These are phyloP conservation scores for Scaeva pyrastri DNA, from an alignment of 2,888 invertebrate genomes.

Conservation along the genomic window DNA sequence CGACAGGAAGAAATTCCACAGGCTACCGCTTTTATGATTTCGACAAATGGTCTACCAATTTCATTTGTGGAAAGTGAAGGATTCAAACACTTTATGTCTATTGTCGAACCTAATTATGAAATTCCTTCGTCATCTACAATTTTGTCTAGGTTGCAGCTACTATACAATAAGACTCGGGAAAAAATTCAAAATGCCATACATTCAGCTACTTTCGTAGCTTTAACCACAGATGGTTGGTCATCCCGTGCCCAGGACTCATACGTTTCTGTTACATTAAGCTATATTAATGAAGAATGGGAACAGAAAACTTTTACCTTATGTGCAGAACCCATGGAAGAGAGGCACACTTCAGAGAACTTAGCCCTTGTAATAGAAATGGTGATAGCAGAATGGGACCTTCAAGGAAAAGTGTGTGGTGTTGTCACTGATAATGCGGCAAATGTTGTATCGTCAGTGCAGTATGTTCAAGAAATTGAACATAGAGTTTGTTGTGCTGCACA, in stretches of 20 bases:
- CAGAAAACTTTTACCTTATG: not conserved
- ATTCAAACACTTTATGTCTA: slow-evolving; percentile 26
- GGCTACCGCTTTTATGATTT: not conserved
- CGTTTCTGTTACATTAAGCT: not conserved
- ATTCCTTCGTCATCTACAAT: not conserved
- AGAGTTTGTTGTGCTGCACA: slow-evolving; percentile 2
- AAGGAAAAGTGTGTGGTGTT: slow-evolving; percentile 27
- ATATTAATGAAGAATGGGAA: no score
- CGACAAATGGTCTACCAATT: slow-evolving; percentile 13
- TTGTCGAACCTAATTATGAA: slow-evolving; percentile 19
- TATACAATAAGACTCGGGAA: not conserved
- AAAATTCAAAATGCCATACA: slow-evolving; percentile 14
- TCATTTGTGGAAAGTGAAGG: slow-evolving; percentile 28
- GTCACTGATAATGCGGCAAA: slow-evolving; percentile 22
- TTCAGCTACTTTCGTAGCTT: not conserved
- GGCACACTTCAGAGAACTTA: slow-evolving; percentile 18
- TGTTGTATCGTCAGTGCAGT: slow-evolving; percentile 12
- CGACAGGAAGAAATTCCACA: slow-evolving; percentile 25
- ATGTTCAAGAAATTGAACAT: slow-evolving; percentile 22
- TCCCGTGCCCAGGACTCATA: slow-evolving; percentile 19
- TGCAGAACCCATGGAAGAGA: slow-evolving; percentile 24
- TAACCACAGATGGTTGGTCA: slow-evolving; percentile 24
- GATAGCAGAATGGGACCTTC: slow-evolving; percentile 25
- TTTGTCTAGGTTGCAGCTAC: not conserved
- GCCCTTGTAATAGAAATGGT: slow-evolving; percentile 17